phyloP scores from a whole-genome alignment of 1,140 invertebrate species.

The Nasonia vitripennis region DNA sequence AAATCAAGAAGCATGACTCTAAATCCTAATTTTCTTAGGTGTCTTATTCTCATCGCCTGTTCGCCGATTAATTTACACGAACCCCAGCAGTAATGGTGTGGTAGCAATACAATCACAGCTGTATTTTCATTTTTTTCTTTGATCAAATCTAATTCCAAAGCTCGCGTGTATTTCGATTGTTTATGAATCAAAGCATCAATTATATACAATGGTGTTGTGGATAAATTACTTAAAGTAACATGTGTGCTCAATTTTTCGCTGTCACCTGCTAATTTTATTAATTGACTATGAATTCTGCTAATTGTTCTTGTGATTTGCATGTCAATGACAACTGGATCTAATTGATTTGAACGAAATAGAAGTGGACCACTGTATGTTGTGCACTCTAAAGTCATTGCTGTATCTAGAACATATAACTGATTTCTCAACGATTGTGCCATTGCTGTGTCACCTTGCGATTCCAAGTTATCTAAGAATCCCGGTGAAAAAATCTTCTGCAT shows the following conservation, averaged over 20 bases:
- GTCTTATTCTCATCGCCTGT: slow-evolving; percentile 79
- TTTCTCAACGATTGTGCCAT: slow-evolving; percentile 64
- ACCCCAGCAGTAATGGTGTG: slow-evolving; percentile 80
- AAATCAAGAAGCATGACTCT: slow-evolving; percentile 80
- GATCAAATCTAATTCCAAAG: slow-evolving; percentile 5
- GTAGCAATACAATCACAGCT: slow-evolving; percentile 79
- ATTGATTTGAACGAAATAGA: slow-evolving; percentile 68
- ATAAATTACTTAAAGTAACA: slow-evolving; percentile 76
- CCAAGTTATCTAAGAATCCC: slow-evolving; percentile 79
- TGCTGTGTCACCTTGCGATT: slow-evolving; percentile 65
- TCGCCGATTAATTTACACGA: slow-evolving; percentile 77
- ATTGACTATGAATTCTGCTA: slow-evolving; percentile 71
- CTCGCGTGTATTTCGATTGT: neutral
- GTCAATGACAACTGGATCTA: slow-evolving; percentile 68
- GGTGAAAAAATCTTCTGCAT: slow-evolving; percentile 79
- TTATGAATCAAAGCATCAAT: slow-evolving; percentile 76
- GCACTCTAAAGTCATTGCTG: slow-evolving; percentile 80
- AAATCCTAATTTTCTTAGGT: slow-evolving; percentile 79
- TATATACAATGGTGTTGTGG: slow-evolving; percentile 78
- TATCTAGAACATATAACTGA: slow-evolving; percentile 80
- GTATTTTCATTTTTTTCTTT: slow-evolving; percentile 70
- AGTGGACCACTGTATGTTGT: slow-evolving; percentile 77
- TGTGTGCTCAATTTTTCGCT: slow-evolving; percentile 72
- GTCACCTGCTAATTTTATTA: slow-evolving; percentile 72
- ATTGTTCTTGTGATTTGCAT: slow-evolving; percentile 75